phyloP scores from a whole-genome alignment of 2,888 invertebrate genomes.

The Drosophila eohydei region DNA sequence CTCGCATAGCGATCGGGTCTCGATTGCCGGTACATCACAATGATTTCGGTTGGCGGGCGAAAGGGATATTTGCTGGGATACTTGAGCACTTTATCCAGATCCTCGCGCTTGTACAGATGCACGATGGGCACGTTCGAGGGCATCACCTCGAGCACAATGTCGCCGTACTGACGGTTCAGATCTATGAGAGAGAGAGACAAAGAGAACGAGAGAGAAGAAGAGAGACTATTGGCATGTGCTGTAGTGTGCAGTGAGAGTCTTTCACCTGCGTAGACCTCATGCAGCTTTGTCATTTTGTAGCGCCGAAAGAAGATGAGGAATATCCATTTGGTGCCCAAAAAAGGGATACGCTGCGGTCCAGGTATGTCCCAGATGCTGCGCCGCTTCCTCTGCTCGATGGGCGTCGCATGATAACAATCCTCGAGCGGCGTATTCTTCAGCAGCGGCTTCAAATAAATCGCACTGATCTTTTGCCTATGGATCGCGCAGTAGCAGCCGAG shows the following conservation, averaged over 20 bases:
- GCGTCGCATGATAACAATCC: constrained; percentile 75
- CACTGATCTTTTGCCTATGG: constrained; percentile 74
- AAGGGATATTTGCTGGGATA: constrained; percentile 91
- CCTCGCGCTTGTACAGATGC: constrained; percentile 89
- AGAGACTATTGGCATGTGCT: constrained; percentile 19
- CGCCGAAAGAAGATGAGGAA: constrained; percentile 87
- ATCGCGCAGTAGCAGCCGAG: constrained; percentile 82
- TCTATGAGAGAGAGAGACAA: constrained; percentile 84
- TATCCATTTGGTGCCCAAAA: constrained; percentile 93
- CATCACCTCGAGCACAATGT: constrained; percentile 91
- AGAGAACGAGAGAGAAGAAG: not conserved
- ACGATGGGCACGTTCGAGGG: constrained; percentile 90
- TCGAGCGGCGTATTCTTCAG: constrained; percentile 66
- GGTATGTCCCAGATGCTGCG: constrained; percentile 87
- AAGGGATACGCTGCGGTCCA: constrained; percentile 90
- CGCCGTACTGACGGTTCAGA: constrained; percentile 90
- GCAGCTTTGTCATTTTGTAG: constrained; percentile 90
- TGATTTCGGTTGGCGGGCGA: constrained; percentile 93
- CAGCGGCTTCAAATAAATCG: constrained; percentile 73
- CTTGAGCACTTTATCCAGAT: constrained; percentile 91
- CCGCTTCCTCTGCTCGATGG: constrained; percentile 53
- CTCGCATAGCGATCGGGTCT: constrained; percentile 93
- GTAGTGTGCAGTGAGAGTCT: constrained; percentile 14
- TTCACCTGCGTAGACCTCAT: constrained; percentile 91
- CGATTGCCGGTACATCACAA: constrained; percentile 90